Evolutionary conservation across 2,797 vertebrate genomes (phyloP), one percentile per base, ranked within the genome.

Genomic region (Orientallactaga sibirica): DNA sequence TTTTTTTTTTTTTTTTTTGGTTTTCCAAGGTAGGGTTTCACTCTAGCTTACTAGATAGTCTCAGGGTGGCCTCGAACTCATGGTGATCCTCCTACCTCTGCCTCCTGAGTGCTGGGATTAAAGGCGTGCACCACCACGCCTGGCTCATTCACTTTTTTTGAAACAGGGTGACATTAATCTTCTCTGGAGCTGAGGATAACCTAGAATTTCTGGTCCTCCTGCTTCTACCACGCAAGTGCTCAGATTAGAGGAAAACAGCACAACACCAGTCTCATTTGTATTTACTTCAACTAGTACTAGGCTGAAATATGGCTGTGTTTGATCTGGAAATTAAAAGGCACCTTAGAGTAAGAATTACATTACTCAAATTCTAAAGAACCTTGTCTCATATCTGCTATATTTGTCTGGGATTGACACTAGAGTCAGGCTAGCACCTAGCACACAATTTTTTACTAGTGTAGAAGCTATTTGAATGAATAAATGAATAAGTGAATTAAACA

Each of bases 251-350:
- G 33, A 58, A 11, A 58, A 33, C 37, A 22, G 14, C 66, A 71
- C 8, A 20, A 37, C 70, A 22, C 20, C 24, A 25, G 22, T 18
- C 7, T 89, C 37, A 16, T 37, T 93, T 94, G 82, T 16, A 76
- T 64, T 93, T 91, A 77, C 82, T 91, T 82, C 16, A 88, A 4
- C 62, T 76, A 86, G 14, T 52, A 22, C 48, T 73, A 27, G 10
- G 18, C 22, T 94, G 83, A 88, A 92, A 91, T 92, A 74, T 58
- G 43, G 24, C n/a, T 70, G 4, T 9, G 14, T 24, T 93, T 85
- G 64, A 67, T 85, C 8, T 92, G 2, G 66, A 94, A 94, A 96
- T 41, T 77, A 94, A 74, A 80, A 20, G 25, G 66, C 33, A 81
- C 14, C 18, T 86, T 71, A 70, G 37, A 5, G 52, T 22, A 93